Conservation (phyloP, 2,797 vertebrate genomes). For the Acipenser ruthenus region DNA sequence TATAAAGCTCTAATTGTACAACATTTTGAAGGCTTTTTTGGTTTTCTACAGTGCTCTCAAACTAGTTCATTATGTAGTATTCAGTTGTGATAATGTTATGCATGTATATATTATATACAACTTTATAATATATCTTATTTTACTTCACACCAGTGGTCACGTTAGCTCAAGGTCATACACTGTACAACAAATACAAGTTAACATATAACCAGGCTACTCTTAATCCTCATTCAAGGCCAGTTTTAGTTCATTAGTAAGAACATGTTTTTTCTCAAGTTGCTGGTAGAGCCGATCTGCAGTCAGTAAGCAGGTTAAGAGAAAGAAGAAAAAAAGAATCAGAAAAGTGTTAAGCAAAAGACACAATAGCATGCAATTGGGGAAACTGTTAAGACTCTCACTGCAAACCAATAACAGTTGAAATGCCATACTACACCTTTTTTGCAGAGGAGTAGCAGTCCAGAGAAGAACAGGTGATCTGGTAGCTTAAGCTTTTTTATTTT, state of each 20-base stretch:
- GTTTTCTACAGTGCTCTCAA: too few relatives aligned
- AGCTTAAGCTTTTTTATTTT: too few relatives aligned
- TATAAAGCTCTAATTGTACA: too few relatives aligned
- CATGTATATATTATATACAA: too few relatives aligned
- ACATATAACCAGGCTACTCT: constrained; percentile 44
- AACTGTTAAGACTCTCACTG: not conserved
- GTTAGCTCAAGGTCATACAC: constrained; percentile 17
- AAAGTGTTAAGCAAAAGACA: constrained; percentile 22
- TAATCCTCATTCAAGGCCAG: constrained; percentile 83
- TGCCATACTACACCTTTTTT: constrained; percentile 9
- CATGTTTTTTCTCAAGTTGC: constrained; percentile 81
- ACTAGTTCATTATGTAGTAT: too few relatives aligned
- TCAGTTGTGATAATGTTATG: too few relatives aligned
- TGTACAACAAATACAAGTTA: constrained; percentile 26
- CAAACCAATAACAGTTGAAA: constrained; percentile 17
- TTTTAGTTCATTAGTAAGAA: constrained; percentile 80
- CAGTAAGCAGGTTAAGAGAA: constrained; percentile 69
- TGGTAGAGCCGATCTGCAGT: constrained; percentile 80
- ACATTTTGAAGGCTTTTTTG: too few relatives aligned
- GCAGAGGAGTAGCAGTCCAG: not conserved
- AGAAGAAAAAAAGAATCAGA: constrained; percentile 48
- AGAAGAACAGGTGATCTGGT: not conserved
- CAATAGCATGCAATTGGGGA: constrained; percentile 1
- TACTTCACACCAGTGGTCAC: not conserved
- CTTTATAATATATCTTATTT: not conserved